Evolutionary conservation across 2,797 vertebrate genomes (phyloP), one percentile per base, ranked within the genome.

Genomic region (Linurgus olivaceus): DNA sequence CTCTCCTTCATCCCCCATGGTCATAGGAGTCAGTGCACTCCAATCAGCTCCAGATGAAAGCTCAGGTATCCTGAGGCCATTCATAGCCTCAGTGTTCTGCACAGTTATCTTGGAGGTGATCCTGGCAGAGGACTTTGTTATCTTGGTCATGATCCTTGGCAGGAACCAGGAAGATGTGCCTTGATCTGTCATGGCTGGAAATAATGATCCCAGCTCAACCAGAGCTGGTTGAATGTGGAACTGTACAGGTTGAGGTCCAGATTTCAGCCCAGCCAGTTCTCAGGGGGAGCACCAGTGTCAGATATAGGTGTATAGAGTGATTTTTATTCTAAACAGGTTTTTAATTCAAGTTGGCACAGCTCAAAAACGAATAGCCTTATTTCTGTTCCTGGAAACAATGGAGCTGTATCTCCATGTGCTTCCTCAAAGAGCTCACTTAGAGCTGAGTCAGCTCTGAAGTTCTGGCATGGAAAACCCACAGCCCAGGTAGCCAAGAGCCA

Each of bases 201-300:
- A 26, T 37, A 58, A 51, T 8, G 35, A 74, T 61, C 13, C 9
- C 28, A 68, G 50, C 9, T 81, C 66, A 57, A 5, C 18, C 15
- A 4, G 10, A 86, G 24, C 1, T 2, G 6, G n/a, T 0, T 57
- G 29, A 68, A 65, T 24, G 19, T 38, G 8, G 20, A 92, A 57
- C 11, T 50, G n/a, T 2, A 17, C 17, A 57, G 9, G 7, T 50
- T 26, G 8, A 11, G 12, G 2, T 63, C 6, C 50, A 59, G 59
- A 74, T 37, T 40, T 61, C 68, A 52, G 17, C 45, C 17, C 42
- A 52, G 1, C 1, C 38, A 38, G 28, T 13, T 72, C 0, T 0
- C 10, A 65, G 45, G n/a, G 65, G 10, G 8, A 26, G 5, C 40
- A 52, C 7, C 10, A 4, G 1, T 54, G n/a, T 19, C 38, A 70